These are phyloP conservation scores for Lateolabrax maculatus DNA, from an alignment of 2,797 vertebrate genomes.

Conservation along the genomic window DNA sequence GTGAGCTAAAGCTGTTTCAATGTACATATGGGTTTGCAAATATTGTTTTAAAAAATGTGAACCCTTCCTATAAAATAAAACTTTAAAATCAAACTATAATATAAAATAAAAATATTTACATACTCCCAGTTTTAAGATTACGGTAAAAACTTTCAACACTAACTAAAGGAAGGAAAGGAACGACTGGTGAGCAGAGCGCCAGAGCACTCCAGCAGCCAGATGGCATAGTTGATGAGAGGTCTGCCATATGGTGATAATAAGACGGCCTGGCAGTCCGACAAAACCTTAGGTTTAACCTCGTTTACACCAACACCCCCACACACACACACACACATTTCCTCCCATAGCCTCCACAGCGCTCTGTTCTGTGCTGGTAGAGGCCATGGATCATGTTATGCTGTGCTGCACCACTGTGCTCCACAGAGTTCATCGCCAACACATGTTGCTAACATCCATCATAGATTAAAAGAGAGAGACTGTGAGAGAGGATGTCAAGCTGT, in stretches of 20 bases:
- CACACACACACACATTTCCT: background rate
- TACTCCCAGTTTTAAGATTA: background rate
- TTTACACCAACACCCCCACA: constrained; percentile 33
- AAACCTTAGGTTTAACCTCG: constrained; percentile 59
- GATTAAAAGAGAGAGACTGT: constrained; percentile 44
- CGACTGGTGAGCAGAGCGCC: background rate
- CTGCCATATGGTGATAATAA: constrained; percentile 57
- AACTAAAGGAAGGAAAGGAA: constrained; percentile 8
- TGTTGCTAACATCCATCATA: constrained; percentile 59
- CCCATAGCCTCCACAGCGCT: background rate
- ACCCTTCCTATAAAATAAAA: too few relatives aligned
- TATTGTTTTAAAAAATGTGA: background rate
- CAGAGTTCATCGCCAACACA: constrained; percentile 45
- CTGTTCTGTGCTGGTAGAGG: background rate
- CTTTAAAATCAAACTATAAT: constrained; percentile 1
- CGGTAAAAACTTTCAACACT: background rate
- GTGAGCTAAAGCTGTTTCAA: too few relatives aligned
- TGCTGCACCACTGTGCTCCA: constrained; percentile 31
- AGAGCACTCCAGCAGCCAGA: constrained; percentile 48
- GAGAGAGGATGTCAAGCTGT: constrained; percentile 24
- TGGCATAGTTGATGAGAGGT: constrained; percentile 46
- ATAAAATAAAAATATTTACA: background rate
- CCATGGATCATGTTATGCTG: constrained; percentile 39
- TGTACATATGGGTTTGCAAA: background rate
- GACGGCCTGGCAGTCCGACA: constrained; percentile 35